Conservation (phyloP, 2,888 invertebrate genomes). For the Ommatoiulus sabulosus region DNA sequence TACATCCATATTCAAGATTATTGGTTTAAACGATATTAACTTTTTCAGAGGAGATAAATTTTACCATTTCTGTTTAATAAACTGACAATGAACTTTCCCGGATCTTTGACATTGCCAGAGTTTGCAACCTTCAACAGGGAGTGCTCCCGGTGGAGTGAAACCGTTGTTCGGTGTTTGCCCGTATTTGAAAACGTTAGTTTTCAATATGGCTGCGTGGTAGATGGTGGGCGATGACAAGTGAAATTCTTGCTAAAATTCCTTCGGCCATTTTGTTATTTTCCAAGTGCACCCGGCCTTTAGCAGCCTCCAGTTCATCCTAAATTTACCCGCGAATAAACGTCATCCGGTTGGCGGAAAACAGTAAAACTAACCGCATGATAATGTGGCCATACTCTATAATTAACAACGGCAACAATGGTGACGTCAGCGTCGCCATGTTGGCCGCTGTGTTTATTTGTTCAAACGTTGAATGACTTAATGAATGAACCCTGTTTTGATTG, state of each 20-base stretch:
- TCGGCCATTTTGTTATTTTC: conserved; percentile 28
- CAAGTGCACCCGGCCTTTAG: conserved; percentile 21
- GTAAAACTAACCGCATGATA: conserved; percentile 40
- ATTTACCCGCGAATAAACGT: conserved; percentile 3
- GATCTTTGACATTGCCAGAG: background rate
- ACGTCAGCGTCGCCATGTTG: conserved; percentile 7
- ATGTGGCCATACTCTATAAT: background rate
- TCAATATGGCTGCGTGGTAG: background rate
- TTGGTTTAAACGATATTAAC: no score
- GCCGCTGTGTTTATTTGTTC: background rate
- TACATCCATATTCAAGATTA: no score
- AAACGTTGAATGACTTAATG: conserved; percentile 40
- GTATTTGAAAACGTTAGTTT: background rate
- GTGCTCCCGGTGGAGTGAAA: background rate
- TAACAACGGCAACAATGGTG: conserved; percentile 33
- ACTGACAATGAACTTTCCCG: background rate
- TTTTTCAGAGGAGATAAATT: no score
- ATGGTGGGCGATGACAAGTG: conserved; percentile 10
- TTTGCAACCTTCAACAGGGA: background rate
- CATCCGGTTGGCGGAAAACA: background rate
- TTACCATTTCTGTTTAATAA: background rate
- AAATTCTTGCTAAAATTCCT: conserved; percentile 13
- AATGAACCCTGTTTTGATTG: conserved; percentile 28
- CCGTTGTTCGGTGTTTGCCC: background rate
- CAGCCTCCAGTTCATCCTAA: conserved; percentile 1